Evolutionary conservation across 2,888 invertebrate genomes (phyloP).

Genomic region (Drosophila greeni): DNA sequence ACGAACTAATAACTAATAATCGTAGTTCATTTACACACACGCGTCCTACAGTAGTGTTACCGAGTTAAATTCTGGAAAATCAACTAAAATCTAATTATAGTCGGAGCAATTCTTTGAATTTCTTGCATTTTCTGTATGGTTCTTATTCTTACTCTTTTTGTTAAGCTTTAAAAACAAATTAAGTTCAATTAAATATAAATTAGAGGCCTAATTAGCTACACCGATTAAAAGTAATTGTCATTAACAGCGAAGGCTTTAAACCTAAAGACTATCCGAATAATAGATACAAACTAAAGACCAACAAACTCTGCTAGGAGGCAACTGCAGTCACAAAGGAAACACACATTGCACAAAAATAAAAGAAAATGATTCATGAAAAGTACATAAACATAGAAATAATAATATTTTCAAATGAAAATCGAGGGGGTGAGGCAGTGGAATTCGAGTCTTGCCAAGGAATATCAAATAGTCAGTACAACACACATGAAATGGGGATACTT

Average conservation of each 20-base stretch:
- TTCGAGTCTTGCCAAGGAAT: constrained; percentile 57
- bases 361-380: constrained; percentile 11
- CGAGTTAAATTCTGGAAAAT: constrained; percentile 59
- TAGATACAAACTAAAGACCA: constrained; percentile 40
- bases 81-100: constrained; percentile 53
- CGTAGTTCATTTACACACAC: constrained; percentile 56
- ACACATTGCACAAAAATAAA: constrained; percentile 44
- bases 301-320: constrained; percentile 45
- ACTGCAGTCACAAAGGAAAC: constrained; percentile 38
- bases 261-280: constrained; percentile 20
- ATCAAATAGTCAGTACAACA: constrained; percentile 30
- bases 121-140: constrained; percentile 16
- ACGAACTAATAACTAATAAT: constrained; percentile 45
- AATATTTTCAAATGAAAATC: constrained; percentile 10
- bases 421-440: constrained; percentile 46
- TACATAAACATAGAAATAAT: neutral
- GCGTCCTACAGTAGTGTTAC: constrained; percentile 30
- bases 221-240: constrained; percentile 39
- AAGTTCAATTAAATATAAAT: constrained; percentile 44
- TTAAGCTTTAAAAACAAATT: constrained; percentile 41
- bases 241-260: constrained; percentile 47
- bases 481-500: neutral
- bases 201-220: constrained; percentile 36
- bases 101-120: constrained; percentile 71
- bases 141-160: constrained; percentile 23